Evolutionary conservation across 64 coral and sea anemone genomes (phyloP), one percentile per base, ranked within the genome.

Genomic region (Hydrozoanthus tunicans): DNA sequence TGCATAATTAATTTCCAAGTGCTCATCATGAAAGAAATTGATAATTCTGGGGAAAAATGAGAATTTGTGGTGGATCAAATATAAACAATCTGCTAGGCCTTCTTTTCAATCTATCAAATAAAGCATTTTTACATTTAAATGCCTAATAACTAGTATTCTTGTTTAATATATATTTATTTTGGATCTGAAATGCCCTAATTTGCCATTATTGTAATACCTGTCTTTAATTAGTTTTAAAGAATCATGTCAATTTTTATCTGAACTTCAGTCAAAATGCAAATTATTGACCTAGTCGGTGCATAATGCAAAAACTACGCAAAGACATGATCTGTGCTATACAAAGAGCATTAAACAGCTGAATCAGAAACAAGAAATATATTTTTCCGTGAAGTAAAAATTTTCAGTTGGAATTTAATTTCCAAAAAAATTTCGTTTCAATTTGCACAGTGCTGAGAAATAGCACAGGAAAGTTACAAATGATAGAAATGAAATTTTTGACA

Each of bases 401-500:
- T 63, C 27, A 0, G 7, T 1, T 52, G 13, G 53, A 12, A 12
- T 1, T 76, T 76, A 20, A 71, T 7, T 7, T 71, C n/a, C 4
- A 71, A 5, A 71, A 8, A 13, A 43, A 14, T 51, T 60, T 58
- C 24, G 54, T 55, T 74, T 56, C 56, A 88, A 14, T 88, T 75
- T 88, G 54, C 53, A 88, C 9, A 75, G 56, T 15, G 11, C 9
- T 24, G 55, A 53, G 6, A 73, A 86, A 53, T 56, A 70, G 4
- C 0, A 53, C 64, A 56, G 7, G 52, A 54, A 57, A 70, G 56
- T n/a, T 73, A 59, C 53, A 88, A 73, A 75, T 88, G 57, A 85
- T 88, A 23, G 54, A 24, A 75, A 75, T 56, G 67, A 75, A 86
- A 88, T 75, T 73, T 86, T 73, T 88, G 68, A 73, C 84, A 88